Conservation (phyloP, 2,113 vertebrate genomes). For the Ancistrus triradiatus region DNA sequence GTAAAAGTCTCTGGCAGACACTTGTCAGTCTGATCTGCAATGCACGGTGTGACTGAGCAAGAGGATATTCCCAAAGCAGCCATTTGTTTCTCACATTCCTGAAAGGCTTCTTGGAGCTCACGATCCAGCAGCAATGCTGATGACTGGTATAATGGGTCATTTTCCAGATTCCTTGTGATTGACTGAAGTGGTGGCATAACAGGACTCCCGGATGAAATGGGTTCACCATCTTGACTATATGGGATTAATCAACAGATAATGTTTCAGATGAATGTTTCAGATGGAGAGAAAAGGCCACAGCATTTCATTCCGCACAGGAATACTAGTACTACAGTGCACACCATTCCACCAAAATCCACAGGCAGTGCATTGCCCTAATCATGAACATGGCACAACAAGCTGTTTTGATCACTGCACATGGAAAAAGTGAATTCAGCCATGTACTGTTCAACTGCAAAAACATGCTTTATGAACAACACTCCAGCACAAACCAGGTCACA, state of each 20-base stretch:
- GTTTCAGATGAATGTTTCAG: constrained; percentile 46
- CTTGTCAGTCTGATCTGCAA: constrained; percentile 25
- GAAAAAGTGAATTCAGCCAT: constrained; percentile 13
- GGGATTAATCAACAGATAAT: constrained; percentile 56
- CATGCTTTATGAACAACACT: too few relatives aligned
- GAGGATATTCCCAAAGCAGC: constrained; percentile 55
- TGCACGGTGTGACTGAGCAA: constrained; percentile 13
- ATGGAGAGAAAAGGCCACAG: constrained; percentile 36
- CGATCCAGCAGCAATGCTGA: constrained; percentile 52
- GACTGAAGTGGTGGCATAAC: constrained; percentile 8
- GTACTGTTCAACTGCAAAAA: constrained; percentile 7
- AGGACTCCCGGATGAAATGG: constrained; percentile 50
- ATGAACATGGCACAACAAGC: constrained; percentile 43
- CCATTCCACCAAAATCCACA: constrained; percentile 34
- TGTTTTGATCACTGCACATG: constrained; percentile 27
- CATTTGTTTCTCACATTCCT: constrained; percentile 73
- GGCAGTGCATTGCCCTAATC: constrained; percentile 48
- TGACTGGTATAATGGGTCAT: constrained; percentile 34
- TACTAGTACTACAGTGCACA: constrained; percentile 13
- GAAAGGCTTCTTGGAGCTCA: constrained; percentile 66
- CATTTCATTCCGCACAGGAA: constrained; percentile 57
- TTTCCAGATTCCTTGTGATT: constrained; percentile 23
- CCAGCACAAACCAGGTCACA: not conserved
- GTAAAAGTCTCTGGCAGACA: constrained; percentile 17
- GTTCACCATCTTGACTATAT: constrained; percentile 55